Evolutionary conservation across 2,797 vertebrate genomes (phyloP).

Genomic region (Lacerta bilineata): DNA sequence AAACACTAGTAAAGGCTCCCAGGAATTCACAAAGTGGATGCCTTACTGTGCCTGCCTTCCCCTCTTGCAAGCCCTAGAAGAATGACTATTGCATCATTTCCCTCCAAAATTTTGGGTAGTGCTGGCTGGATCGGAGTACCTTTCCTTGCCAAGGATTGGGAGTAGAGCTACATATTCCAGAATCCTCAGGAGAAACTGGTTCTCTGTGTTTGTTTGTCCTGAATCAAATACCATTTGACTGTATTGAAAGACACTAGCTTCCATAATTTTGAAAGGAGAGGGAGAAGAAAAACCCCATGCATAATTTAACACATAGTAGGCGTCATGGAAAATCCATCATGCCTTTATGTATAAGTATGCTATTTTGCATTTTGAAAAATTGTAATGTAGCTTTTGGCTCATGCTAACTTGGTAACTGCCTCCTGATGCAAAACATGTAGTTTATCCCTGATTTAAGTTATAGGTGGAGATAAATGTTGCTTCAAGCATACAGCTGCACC

Average conservation of each 20-base stretch:
- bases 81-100: too few relatives aligned
- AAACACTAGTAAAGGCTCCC: too few relatives aligned
- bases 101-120: too few relatives aligned
- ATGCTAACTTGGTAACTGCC: not conserved
- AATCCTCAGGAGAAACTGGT: not conserved
- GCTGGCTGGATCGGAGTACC: too few relatives aligned
- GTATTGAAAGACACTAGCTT: too few relatives aligned
- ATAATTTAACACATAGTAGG: not conserved
- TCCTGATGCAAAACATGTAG: not conserved
- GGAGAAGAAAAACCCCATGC: too few relatives aligned
- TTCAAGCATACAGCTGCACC: not conserved
- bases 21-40: too few relatives aligned
- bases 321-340: not conserved
- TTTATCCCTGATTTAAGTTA: not conserved
- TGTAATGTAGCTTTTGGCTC: not conserved
- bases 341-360: not conserved
- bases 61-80: too few relatives aligned
- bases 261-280: too few relatives aligned
- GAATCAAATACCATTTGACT: too few relatives aligned
- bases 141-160: too few relatives aligned
- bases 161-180: not conserved
- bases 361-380: not conserved
- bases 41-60: too few relatives aligned
- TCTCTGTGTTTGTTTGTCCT: not conserved
- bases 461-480: conserved; percentile 11